phyloP scores from a whole-genome alignment of 2,113 vertebrate genomes.

The Dissostichus mawsoni region DNA sequence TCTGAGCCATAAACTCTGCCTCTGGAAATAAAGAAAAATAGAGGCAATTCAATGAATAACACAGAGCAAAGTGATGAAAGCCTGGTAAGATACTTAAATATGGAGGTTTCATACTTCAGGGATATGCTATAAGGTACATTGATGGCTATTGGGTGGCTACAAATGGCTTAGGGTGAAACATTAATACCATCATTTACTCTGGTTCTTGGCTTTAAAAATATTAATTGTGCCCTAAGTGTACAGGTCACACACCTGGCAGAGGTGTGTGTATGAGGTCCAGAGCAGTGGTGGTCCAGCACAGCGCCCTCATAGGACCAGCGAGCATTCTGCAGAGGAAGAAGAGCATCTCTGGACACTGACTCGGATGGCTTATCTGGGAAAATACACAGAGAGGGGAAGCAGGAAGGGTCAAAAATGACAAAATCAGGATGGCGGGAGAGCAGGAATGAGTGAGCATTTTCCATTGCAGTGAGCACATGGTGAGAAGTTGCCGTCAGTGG shows the following conservation, averaged over 20 bases:
- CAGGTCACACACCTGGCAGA: conserved; percentile 55
- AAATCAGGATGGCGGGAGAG: conserved; percentile 1
- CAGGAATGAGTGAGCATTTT: conserved; percentile 34
- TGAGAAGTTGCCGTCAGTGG: conserved; percentile 15
- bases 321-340: conserved; percentile 92
- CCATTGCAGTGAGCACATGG: neutral
- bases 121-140: conserved; percentile 8
- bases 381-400: conserved; percentile 2
- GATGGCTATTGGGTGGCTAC: conserved; percentile 10
- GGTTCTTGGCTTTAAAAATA: neutral
- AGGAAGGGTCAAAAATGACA: conserved; percentile 1
- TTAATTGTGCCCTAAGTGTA: too few species aligned
- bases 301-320: conserved; percentile 85
- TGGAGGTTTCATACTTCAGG: conserved; percentile 2
- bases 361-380: conserved; percentile 86
- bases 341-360: conserved; percentile 85
- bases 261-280: conserved; percentile 74
- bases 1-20: conserved; percentile 74
- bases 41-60: conserved; percentile 33
- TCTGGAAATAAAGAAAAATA: conserved; percentile 73
- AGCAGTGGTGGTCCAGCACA: conserved; percentile 77
- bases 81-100: neutral
- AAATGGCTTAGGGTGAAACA: neutral
- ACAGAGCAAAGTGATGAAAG: conserved; percentile 28
- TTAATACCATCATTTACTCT: conserved; percentile 7